Conservation (phyloP, 2,888 invertebrate genomes). For the Nymphalis urticae region DNA sequence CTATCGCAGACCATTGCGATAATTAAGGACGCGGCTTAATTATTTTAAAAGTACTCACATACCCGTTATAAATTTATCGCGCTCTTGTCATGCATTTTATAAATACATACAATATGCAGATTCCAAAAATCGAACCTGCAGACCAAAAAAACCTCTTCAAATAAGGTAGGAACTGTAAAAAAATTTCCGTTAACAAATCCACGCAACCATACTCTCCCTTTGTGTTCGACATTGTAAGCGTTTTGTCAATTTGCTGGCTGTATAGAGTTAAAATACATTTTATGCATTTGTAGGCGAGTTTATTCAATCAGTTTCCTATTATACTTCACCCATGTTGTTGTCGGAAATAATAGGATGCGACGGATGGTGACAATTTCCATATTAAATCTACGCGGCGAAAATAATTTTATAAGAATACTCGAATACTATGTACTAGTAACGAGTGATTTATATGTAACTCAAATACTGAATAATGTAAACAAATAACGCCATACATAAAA, state of each 20-base stretch:
- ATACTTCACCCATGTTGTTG: slow-evolving; percentile 6
- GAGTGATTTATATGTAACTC: no score
- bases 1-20: no score
- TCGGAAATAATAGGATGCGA: slow-evolving; percentile 12
- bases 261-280: not conserved
- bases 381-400: not conserved
- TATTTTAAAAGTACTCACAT: no score
- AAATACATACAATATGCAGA: no score
- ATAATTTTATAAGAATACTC: not conserved
- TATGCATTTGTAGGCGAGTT: slow-evolving; percentile 6
- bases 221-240: not conserved
- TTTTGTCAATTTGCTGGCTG: not conserved
- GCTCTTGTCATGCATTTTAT: no score
- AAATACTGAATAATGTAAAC: no score
- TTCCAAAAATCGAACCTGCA: no score
- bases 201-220: not conserved
- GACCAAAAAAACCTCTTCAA: no score
- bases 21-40: no score
- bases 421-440: not conserved
- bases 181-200: not conserved
- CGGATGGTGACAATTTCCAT: slow-evolving; percentile 8
- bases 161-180: no score
- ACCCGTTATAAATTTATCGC: no score
- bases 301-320: slow-evolving; percentile 15
- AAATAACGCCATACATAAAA: no score